A percentile compares a stretch with the other conserved stretches of the same genome.
phyloP scores from a whole-genome alignment of 2,797 vertebrate species.

The Tokudaia tokunoshimensis region DNA sequence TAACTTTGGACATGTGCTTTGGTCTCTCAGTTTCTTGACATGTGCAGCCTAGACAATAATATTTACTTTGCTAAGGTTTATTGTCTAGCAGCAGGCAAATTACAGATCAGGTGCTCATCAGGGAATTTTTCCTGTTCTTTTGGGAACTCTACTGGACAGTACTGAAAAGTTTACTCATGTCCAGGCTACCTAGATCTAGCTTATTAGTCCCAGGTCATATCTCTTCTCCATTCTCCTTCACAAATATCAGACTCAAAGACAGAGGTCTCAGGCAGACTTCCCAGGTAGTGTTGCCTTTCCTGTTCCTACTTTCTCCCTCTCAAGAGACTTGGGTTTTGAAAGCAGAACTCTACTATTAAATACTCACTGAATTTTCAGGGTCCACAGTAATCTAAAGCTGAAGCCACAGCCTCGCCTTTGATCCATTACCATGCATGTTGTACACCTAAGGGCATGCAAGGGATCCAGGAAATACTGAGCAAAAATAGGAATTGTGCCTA shows the following conservation, averaged over 20 bases:
- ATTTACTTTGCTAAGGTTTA: not conserved
- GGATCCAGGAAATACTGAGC: not conserved
- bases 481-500: not conserved
- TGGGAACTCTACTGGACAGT: slow-evolving; percentile 1
- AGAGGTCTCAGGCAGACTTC: not conserved
- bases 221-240: not conserved
- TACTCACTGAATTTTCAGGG: not conserved
- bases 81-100: not conserved
- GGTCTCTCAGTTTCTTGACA: not conserved
- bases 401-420: not conserved
- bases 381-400: not conserved
- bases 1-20: not conserved
- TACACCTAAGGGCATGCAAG: not conserved
- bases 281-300: not conserved
- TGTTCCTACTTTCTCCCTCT: slow-evolving; percentile 10
- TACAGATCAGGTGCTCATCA: not conserved
- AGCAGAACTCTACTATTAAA: not conserved
- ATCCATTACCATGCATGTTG: not conserved
- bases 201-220: not conserved
- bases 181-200: not conserved
- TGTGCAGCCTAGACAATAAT: not conserved
- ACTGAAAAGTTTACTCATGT: not conserved
- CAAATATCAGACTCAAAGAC: slow-evolving; percentile 33
- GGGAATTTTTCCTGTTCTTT: not conserved
- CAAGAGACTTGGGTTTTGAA: slow-evolving; percentile 15